Percentiles rank a stretch among this genome's conserved stretches.
Conservation (phyloP, 2,797 vertebrate genomes). For the Trachops cirrhosus region DNA sequence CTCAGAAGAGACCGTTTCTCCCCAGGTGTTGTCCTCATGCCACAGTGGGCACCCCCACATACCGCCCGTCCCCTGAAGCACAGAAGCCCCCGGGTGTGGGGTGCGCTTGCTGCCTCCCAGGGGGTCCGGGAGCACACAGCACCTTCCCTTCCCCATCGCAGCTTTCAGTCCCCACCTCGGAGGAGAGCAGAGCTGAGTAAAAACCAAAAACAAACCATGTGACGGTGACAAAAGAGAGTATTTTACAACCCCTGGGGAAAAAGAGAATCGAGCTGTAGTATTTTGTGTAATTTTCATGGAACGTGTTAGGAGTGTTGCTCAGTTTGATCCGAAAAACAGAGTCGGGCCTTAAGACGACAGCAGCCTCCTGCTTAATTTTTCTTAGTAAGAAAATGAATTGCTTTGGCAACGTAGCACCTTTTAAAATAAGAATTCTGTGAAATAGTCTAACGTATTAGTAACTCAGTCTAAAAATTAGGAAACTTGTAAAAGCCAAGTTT, state of each 20-base stretch:
- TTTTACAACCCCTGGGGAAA: neutral
- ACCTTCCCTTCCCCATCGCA: neutral
- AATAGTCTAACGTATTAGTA: constrained; percentile 25
- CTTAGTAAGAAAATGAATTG: constrained; percentile 7
- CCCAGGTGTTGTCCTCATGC: fast-evolving
- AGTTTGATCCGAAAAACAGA: neutral
- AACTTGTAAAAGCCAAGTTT: constrained; percentile 51
- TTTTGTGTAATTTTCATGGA: neutral
- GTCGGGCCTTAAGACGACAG: neutral
- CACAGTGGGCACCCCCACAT: fast-evolving
- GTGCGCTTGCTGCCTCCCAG: neutral
- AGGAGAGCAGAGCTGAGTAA: neutral
- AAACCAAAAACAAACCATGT: neutral
- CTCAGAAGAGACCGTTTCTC: neutral
- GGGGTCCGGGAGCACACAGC: neutral
- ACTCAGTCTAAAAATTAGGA: constrained; percentile 55
- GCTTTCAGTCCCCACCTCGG: neutral
- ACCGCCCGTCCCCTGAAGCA: fast-evolving
- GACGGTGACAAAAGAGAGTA: neutral
- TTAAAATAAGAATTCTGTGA: constrained; percentile 53
- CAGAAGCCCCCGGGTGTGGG: neutral
- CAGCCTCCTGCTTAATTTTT: neutral
- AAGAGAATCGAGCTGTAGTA: neutral
- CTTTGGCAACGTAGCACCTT: neutral
- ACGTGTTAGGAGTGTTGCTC: neutral